Percentiles rank a stretch among this genome's conserved stretches.
Conservation (phyloP, 1,140 invertebrate species). For the Dufourea novaeangliae region DNA sequence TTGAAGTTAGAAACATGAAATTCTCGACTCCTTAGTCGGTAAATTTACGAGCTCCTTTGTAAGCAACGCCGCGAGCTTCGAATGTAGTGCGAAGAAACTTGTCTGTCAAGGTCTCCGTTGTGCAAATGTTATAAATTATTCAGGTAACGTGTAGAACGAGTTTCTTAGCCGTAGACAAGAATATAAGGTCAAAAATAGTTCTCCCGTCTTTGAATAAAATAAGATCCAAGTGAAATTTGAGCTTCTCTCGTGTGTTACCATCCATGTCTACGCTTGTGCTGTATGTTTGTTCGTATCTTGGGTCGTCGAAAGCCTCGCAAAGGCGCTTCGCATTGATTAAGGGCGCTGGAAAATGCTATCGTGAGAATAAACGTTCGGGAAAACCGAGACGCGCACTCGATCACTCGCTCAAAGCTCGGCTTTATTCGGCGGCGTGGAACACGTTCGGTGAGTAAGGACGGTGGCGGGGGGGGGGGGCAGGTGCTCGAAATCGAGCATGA, state of each 20-base stretch:
- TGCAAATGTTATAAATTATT: not conserved
- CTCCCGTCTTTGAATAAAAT: not conserved
- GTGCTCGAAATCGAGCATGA: constrained; percentile 37
- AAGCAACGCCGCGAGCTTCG: not conserved
- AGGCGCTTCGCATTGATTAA: too few relatives aligned
- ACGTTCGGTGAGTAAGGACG: not conserved
- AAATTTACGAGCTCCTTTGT: not conserved
- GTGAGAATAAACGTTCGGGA: too few relatives aligned
- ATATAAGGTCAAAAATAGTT: not conserved
- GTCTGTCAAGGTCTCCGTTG: constrained; percentile 1
- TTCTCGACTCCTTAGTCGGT: not conserved
- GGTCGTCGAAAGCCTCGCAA: too few relatives aligned
- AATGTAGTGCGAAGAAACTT: not conserved
- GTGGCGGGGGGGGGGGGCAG: constrained; percentile 1
- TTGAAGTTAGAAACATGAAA: not conserved
- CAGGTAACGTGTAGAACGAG: not conserved
- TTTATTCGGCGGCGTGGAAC: not conserved
- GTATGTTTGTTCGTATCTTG: too few relatives aligned
- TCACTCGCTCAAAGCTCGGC: not conserved
- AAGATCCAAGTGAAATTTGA: not conserved
- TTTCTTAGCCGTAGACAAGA: not conserved
- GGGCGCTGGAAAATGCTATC: too few relatives aligned
- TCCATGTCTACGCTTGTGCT: too few relatives aligned
- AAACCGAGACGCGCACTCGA: not conserved
- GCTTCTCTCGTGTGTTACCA: not conserved